phyloP scores from a whole-genome alignment of 2,797 vertebrate genomes.

The Pogonophryne albipinna region DNA sequence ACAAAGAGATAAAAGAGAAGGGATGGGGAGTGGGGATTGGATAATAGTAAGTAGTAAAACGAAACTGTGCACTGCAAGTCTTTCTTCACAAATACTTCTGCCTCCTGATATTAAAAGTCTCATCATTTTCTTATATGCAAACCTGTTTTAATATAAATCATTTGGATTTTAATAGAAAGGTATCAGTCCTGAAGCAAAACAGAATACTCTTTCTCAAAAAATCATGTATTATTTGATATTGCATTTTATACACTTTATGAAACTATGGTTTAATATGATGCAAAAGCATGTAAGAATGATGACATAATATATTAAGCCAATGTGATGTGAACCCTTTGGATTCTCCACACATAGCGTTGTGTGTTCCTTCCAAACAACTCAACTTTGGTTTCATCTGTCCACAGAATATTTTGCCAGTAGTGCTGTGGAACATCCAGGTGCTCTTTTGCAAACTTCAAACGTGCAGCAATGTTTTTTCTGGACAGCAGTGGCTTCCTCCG shows the following conservation, averaged over 20 bases:
- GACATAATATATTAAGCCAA: not conserved
- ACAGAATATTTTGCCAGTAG: too few relatives aligned
- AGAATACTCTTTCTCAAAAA: not conserved
- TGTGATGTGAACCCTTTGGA: too few relatives aligned
- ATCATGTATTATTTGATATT: not conserved
- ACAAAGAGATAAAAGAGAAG: slow-evolving; percentile 42
- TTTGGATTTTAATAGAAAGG: not conserved
- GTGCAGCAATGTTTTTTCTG: too few relatives aligned
- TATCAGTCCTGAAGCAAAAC: not conserved
- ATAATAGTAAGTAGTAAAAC: slow-evolving; percentile 2
- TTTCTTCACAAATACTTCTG: slow-evolving; percentile 4
- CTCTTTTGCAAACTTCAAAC: too few relatives aligned
- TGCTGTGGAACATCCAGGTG: too few relatives aligned
- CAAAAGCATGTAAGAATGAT: not conserved
- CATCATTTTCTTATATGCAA: too few relatives aligned
- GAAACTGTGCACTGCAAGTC: not conserved
- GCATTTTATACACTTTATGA: not conserved
- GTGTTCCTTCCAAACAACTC: too few relatives aligned
- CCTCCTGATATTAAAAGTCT: slow-evolving; percentile 4
- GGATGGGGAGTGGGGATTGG: not conserved
- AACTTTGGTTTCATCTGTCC: too few relatives aligned
- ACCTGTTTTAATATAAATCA: not conserved
- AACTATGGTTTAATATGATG: not conserved
- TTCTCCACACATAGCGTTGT: too few relatives aligned
- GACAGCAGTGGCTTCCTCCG: too few relatives aligned